Evolutionary conservation across 2,113 vertebrate species (phyloP).

Genomic region (Notechis scutatus): DNA sequence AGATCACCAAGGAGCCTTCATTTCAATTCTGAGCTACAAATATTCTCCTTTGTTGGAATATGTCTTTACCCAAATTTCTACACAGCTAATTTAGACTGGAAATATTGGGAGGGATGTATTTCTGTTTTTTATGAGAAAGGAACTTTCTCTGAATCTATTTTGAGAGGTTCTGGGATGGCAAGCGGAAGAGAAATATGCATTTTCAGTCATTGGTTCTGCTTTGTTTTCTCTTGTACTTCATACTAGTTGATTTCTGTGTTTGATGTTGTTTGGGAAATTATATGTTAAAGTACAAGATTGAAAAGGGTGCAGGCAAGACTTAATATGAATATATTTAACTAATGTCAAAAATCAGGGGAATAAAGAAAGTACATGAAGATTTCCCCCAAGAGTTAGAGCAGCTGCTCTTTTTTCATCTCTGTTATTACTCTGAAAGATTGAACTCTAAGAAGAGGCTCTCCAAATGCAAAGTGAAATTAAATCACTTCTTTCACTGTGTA

Average conservation of each 20-base stretch:
- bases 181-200: not conserved
- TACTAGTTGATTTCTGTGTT: slow-evolving; percentile 1
- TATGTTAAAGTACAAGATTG: not conserved
- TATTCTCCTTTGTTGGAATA: not conserved
- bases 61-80: not conserved
- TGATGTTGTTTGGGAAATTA: slow-evolving; percentile 8
- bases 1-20: not conserved
- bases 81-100: not conserved
- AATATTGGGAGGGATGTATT: rapidly evolving
- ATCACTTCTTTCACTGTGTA: not conserved
- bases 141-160: not conserved
- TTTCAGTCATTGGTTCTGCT: not conserved
- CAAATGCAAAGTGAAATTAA: slow-evolving; percentile 23
- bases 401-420: slow-evolving; percentile 5
- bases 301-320: not conserved
- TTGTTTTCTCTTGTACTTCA: not conserved
- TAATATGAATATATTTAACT: slow-evolving; percentile 15
- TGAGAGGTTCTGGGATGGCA: not conserved
- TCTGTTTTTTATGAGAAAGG: not conserved
- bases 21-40: not conserved
- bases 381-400: slow-evolving; percentile 1
- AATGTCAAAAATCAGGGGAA: slow-evolving; percentile 20
- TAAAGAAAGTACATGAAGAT: not conserved
- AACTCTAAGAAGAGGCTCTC: rapidly evolving
- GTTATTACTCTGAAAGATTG: slow-evolving; percentile 22